Conservation (phyloP, 2,113 vertebrate genomes). For the Pomatorhinus ruficollis region DNA sequence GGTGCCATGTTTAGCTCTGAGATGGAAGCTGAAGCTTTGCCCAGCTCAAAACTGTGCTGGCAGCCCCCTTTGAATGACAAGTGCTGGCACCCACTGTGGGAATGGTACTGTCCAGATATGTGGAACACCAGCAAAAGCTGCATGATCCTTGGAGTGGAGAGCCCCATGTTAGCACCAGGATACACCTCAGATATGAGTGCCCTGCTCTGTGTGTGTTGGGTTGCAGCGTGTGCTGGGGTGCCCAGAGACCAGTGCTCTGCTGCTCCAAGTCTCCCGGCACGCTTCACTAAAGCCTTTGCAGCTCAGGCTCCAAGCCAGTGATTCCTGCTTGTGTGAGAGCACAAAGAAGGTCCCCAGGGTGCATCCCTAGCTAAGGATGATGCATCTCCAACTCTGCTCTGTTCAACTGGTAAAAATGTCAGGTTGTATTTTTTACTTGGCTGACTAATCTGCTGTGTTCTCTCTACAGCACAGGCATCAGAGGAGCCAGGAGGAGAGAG, state of each 20-base stretch:
- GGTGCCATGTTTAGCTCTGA: background rate
- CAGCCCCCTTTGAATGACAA: background rate
- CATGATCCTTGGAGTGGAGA: background rate
- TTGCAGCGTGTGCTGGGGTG: background rate
- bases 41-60: background rate
- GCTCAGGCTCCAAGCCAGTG: background rate
- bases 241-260: background rate
- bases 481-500: conserved; percentile 65
- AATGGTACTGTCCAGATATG: background rate
- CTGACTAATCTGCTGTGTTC: conserved; percentile 20
- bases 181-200: background rate
- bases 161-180: rapidly evolving
- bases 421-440: background rate
- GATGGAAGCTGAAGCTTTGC: background rate
- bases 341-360: background rate
- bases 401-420: background rate
- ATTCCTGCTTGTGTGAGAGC: background rate
- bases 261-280: background rate
- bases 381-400: background rate
- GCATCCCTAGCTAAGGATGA: background rate
- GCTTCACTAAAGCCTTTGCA: background rate
- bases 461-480: conserved; percentile 44
- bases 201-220: rapidly evolving
- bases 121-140: background rate
- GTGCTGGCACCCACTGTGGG: background rate